Evolutionary conservation across 92 coral and sea anemone species (phyloP), one percentile per base, ranked within the genome.

Genomic region (Parazoanthus darwini): DNA sequence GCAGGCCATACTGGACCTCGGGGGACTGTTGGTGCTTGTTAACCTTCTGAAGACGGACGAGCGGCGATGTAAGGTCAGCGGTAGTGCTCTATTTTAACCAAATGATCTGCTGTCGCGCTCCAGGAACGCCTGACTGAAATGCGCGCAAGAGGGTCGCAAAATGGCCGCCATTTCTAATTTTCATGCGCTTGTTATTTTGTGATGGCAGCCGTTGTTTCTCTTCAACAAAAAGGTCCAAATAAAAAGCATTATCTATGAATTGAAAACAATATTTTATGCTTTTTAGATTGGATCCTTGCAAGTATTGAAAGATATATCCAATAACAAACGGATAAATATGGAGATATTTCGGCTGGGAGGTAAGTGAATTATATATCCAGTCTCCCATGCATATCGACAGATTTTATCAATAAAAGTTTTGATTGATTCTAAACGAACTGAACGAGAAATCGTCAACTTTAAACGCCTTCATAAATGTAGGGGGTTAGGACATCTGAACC

Each of bases 41-140:
- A 96, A 96, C 90, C 82, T 96, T 36, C 89, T 96, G 33, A 94
- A 94, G 54, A 96, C 99, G 5, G 92, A 92, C 18, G 85, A 91
- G 75, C 88, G 86, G 86, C 93, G 96, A 10, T 96, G 99, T 82
- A 91, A 93, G 95, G 99, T 96, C 87, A 87, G 98, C 37, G 44
- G 38, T 39, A 39, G 42, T 38, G 54, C 15, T 25, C 23, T 20
- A 1, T 46, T n/a, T 37, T 43, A 46, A 48, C 36, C 1, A 43
- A 0, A 8, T 20, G 56, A 16, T 3, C 68, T 3, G n/a, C 7
- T 20, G 8, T 63, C 1, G 70, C n/a, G 26, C n/a, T 4, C 70
- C 22, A 20, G 70, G 70, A 63, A 63, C 70, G 25, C 25, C 70
- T 63, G 8, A 5, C 25, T 63, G 25, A 20, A 63, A 20, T 63